Percentiles rank a stretch among this genome's conserved stretches.
Conservation (phyloP, 2,113 vertebrate species). For the Noturus placidus region DNA sequence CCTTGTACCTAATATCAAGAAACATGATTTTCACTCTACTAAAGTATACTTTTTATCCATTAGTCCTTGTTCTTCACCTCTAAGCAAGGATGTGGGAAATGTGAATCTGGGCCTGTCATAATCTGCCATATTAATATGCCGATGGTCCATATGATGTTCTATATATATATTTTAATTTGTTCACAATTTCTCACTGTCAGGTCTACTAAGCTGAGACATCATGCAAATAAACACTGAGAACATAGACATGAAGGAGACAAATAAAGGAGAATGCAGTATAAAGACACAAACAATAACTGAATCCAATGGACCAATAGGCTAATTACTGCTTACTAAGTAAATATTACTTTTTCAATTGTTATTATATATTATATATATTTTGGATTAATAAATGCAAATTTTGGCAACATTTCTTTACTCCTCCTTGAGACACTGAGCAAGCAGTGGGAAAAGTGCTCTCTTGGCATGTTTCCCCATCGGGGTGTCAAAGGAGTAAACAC, state of each 20-base stretch:
- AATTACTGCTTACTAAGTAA: not conserved
- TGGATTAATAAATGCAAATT: conserved; percentile 60
- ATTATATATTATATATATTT: conserved; percentile 39
- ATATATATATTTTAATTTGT: conserved; percentile 9
- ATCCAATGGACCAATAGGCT: not conserved
- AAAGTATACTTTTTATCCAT: conserved; percentile 25
- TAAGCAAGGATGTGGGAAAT: conserved; percentile 2
- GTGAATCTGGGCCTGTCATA: conserved; percentile 13
- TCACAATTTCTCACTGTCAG: not conserved
- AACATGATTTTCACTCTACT: conserved; percentile 8
- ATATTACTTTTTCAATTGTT: not conserved
- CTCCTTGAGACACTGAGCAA: conserved; percentile 32
- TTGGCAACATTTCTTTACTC: conserved; percentile 57
- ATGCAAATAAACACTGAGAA: conserved; percentile 2
- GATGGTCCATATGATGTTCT: conserved; percentile 16
- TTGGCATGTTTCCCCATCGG: conserved; percentile 48
- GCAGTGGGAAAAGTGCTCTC: conserved; percentile 17
- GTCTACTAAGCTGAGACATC: not conserved
- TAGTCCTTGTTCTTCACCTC: conserved; percentile 19
- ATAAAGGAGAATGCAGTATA: not conserved
- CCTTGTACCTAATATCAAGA: too few relatives aligned
- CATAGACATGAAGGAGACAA: not conserved
- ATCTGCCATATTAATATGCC: conserved; percentile 10
- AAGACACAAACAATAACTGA: not conserved
- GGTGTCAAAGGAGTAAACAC: conserved; percentile 47